Percentiles rank a stretch among this genome's conserved stretches.
Evolutionary conservation across 2,888 invertebrate species (phyloP).

Genomic region (Plemyria rubiginata): DNA sequence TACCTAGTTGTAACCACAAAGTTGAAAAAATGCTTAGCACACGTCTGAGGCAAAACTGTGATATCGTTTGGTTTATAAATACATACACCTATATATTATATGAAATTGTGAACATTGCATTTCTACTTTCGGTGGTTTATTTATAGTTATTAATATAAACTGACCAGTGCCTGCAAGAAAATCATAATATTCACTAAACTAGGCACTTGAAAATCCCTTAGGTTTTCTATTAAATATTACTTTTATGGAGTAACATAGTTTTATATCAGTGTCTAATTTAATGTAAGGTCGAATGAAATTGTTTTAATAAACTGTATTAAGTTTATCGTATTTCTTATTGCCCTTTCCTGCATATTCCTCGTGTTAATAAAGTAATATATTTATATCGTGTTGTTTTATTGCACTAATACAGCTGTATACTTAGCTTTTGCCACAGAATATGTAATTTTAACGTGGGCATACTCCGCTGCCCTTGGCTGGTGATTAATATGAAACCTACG

Average conservation of each 20-base stretch:
- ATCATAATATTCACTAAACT: slow-evolving; percentile 75
- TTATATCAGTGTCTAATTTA: slow-evolving; percentile 57
- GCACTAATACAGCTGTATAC: slow-evolving; percentile 65
- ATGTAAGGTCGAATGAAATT: slow-evolving; percentile 44
- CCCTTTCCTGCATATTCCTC: slow-evolving; percentile 52
- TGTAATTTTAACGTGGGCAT: slow-evolving; percentile 38
- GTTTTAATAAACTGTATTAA: slow-evolving; percentile 62
- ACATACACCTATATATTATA: slow-evolving; percentile 38
- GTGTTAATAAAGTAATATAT: slow-evolving; percentile 67
- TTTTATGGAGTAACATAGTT: slow-evolving; percentile 58
- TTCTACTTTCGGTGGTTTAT: slow-evolving; percentile 34
- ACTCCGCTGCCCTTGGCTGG: slow-evolving; percentile 40
- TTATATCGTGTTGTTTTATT: slow-evolving; percentile 73
- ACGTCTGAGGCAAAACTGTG: slow-evolving; percentile 68
- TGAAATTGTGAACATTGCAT: slow-evolving; percentile 35
- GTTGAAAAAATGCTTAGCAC: slow-evolving; percentile 41
- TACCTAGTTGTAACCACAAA: slow-evolving; percentile 35
- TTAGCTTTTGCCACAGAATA: slow-evolving; percentile 43
- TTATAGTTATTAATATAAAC: slow-evolving; percentile 49
- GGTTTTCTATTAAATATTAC: slow-evolving; percentile 56
- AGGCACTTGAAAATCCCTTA: slow-evolving; percentile 57
- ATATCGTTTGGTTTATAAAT: slow-evolving; percentile 67
- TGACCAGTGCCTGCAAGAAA: slow-evolving; percentile 80
- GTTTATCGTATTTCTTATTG: slow-evolving; percentile 55
- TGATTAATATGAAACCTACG: slow-evolving; percentile 43